Conservation (phyloP, 1,140 invertebrate species). For the Hyles euphorbiae region DNA sequence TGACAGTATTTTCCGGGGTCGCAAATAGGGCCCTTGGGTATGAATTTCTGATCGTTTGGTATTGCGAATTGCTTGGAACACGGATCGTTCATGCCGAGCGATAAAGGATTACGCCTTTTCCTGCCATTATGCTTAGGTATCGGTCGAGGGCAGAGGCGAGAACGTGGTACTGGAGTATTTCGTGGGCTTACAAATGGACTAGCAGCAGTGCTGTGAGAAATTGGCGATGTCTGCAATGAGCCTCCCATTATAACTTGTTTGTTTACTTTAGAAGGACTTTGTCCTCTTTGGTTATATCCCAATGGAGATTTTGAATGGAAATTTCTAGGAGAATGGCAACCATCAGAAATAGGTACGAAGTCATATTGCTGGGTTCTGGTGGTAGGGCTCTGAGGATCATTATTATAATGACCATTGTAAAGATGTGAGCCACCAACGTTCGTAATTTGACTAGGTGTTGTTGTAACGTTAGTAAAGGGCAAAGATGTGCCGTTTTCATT, state of each 20-base stretch:
- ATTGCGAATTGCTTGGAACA: constrained; percentile 59
- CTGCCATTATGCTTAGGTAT: constrained; percentile 60
- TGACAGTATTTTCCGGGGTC: constrained; percentile 62
- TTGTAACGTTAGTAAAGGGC: constrained; percentile 34
- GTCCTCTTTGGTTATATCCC: constrained; percentile 48
- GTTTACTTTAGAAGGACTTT: constrained; percentile 62
- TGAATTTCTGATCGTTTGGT: constrained; percentile 65
- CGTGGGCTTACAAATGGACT: constrained; percentile 91
- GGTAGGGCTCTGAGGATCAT: constrained; percentile 76
- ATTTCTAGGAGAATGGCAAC: constrained; percentile 78
- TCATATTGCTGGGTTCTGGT: constrained; percentile 85
- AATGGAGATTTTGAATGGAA: constrained; percentile 63
- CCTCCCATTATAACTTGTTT: constrained; percentile 65
- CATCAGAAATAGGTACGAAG: constrained; percentile 89
- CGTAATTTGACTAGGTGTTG: constrained; percentile 29
- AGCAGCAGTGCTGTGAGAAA: constrained; percentile 67
- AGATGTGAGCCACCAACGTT: constrained; percentile 36
- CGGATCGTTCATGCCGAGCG: constrained; percentile 45
- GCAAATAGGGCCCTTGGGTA: constrained; percentile 46
- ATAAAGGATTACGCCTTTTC: constrained; percentile 49
- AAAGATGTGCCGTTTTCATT: constrained; percentile 47
- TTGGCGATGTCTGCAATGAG: constrained; percentile 63
- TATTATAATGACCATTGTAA: constrained; percentile 58
- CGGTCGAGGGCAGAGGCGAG: constrained; percentile 54
- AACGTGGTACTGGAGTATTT: constrained; percentile 82